Percentiles rank a stretch among this genome's conserved stretches.
Conservation (phyloP, 2,797 vertebrate genomes). For the Acanthornis magna region DNA sequence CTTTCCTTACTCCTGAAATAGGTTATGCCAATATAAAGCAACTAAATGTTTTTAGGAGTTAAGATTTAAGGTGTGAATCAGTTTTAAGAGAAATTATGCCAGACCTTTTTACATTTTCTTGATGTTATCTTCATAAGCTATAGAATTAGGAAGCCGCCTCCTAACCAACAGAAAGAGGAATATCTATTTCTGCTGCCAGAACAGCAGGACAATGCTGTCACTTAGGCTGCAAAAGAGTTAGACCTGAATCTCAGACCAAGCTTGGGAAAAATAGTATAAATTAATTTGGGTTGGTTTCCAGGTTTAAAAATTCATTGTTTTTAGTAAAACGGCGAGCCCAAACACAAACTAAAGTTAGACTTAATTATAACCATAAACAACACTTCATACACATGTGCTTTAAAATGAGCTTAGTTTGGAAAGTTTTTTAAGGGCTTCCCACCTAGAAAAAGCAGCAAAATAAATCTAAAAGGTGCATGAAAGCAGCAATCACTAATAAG, state of each 20-base stretch:
- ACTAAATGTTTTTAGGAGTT: background rate
- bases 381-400: fast-evolving
- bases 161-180: background rate
- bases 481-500: background rate
- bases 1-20: background rate
- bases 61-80: background rate
- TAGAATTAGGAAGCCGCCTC: background rate
- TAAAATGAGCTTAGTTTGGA: fast-evolving
- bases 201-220: background rate
- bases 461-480: background rate
- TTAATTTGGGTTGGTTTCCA: background rate
- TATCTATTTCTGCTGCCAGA: background rate
- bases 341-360: background rate
- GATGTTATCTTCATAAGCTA: background rate
- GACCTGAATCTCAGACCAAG: background rate
- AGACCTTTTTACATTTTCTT: background rate
- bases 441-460: background rate
- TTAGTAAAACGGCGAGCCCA: background rate
- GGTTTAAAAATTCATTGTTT: background rate
- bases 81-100: background rate
- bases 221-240: background rate
- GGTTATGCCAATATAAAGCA: background rate
- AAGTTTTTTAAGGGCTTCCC: background rate
- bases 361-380: background rate
- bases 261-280: background rate